Evolutionary conservation across 2,797 vertebrate species (phyloP).

Genomic region (Rhinoraja longicauda): DNA sequence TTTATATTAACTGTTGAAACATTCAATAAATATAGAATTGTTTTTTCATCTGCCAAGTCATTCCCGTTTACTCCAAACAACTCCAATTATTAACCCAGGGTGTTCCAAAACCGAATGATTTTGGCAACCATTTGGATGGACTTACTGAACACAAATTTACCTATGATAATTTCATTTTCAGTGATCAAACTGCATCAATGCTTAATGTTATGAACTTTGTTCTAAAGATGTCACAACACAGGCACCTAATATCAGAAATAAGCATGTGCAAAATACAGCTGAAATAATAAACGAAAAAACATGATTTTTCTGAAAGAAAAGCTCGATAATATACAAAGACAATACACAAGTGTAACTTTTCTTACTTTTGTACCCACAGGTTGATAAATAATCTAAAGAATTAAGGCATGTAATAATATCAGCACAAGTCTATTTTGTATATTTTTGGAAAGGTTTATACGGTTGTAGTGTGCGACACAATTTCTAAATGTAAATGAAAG

Average conservation of each 20-base stretch:
- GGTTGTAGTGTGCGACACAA: neutral
- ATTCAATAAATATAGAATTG: neutral
- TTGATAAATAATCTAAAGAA: neutral
- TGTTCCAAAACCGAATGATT: neutral
- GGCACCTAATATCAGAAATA: conserved; percentile 16
- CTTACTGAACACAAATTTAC: neutral
- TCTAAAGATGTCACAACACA: conserved; percentile 39
- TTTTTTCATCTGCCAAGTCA: neutral
- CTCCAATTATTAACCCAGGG: neutral
- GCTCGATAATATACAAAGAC: neutral
- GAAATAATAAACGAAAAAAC: conserved; percentile 47
- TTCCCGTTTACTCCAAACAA: too few species aligned
- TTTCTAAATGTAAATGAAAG: neutral
- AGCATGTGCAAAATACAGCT: conserved; percentile 47
- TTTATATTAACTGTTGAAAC: neutral
- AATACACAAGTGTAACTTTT: neutral
- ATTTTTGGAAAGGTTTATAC: neutral
- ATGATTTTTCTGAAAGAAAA: neutral
- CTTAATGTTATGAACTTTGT: conserved; percentile 41
- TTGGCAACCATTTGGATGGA: neutral
- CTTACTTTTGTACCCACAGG: neutral
- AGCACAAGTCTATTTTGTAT: neutral
- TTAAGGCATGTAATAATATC: neutral
- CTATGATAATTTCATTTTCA: neutral
- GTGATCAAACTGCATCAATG: conserved; percentile 23